Base-by-base conservation (phyloP, 2,797 vertebrate species). In the Glyptemys insculpta region DNA sequence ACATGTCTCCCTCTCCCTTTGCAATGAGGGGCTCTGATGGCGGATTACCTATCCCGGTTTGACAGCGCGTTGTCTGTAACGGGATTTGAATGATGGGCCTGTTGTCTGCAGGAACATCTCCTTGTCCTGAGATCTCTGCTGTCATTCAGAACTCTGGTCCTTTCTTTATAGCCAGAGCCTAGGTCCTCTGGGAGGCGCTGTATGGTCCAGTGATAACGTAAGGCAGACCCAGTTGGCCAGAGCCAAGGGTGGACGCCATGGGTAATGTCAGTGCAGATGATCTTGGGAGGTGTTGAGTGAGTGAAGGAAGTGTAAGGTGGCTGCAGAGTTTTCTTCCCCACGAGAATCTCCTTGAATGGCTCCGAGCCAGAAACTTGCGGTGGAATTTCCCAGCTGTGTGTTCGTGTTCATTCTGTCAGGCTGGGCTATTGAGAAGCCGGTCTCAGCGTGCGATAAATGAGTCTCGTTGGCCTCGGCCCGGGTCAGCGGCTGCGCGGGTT, bases 11-110 rank as follows among this genome's bases (percentile, higher is more conserved):
- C 74, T 34, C 27, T 16, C 31, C 59, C 59, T 16, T 62, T 62
- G 14, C 16, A 34, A 62, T 62, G 59, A 62, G 59, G 19, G 65
- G n/a, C 19, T 62, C 19, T 68, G 65, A 25, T 65, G 56, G n/a
- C 9, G 4, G 11, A 15, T 57, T 6, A 9, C 27, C 5, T 49
- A 16, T 10, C 49, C 49, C 27, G 16, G 37, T 16, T 34, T n/a
- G 3, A 23, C 44, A 50, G 34, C 15, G 1, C 19, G 8, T 37
- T 16, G 10, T 3, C 49, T 3, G 47, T 27, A 21, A 3, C 14
- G 18, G 59, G 14, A 29, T 21, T 62, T 34, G 31, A 34, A 62
- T 34, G 59, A 34, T 8, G 31, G 31, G 11, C 15, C n/a, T 72
- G n/a, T 68, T 68, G 4, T 72, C 9, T n/a, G n/a, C 10, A 25